These are phyloP conservation scores for Parnassius mnemosyne DNA, from an alignment of 2,888 invertebrate species.

Conservation along the genomic window DNA sequence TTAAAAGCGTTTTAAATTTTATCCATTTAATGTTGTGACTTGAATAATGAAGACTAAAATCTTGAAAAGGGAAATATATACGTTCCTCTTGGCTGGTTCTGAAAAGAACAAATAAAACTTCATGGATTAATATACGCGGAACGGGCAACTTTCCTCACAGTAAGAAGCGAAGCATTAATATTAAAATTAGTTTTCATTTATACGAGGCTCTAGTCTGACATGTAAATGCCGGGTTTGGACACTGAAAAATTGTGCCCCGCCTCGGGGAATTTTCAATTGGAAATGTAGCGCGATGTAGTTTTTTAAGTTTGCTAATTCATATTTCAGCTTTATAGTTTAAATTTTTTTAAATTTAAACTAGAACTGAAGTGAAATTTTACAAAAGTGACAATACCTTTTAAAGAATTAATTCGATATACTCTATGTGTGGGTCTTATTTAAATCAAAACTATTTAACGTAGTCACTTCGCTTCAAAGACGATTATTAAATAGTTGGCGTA, in stretches of 20 bases:
- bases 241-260: conserved; percentile 56
- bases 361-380: neutral
- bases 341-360: neutral
- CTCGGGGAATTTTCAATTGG: conserved; percentile 48
- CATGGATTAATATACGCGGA: conserved; percentile 25
- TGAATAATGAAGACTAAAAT: conserved; percentile 10
- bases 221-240: conserved; percentile 47
- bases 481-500: no score
- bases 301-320: conserved; percentile 19
- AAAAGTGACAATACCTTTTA: neutral
- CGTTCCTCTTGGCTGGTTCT: conserved; percentile 8
- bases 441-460: no score
- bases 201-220: conserved; percentile 51
- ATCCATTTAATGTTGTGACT: neutral
- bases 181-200: conserved; percentile 71
- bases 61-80: conserved; percentile 11
- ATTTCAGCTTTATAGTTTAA: conserved; percentile 19
- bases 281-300: conserved; percentile 17
- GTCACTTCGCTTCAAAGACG: no score
- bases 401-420: no score
- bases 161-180: conserved; percentile 52
- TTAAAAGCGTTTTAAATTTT: conserved; percentile 1
- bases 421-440: no score
- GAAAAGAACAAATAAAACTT: conserved; percentile 17
- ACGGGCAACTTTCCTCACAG: conserved; percentile 25